Percentiles rank a stretch among this genome's conserved stretches.
These are phyloP conservation scores for Tor tambroides DNA, from an alignment of 2,113 vertebrate species.

Conservation along the genomic window DNA sequence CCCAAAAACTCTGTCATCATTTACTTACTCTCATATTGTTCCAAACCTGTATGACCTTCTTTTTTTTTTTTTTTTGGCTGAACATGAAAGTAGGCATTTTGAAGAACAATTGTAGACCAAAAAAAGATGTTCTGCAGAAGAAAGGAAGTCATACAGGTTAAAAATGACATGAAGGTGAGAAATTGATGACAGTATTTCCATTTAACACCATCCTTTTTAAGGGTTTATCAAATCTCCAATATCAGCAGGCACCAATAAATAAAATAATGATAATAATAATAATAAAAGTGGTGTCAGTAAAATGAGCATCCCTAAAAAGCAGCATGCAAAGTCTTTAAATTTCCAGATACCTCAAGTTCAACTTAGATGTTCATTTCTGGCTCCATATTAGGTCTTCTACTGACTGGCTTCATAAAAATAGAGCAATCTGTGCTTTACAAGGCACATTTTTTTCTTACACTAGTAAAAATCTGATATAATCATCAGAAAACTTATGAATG, in stretches of 20 bases:
- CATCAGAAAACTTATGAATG: neutral
- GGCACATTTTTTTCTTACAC: neutral
- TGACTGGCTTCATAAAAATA: conserved; percentile 1
- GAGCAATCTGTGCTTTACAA: conserved; percentile 8
- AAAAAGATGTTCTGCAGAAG: too few relatives aligned
- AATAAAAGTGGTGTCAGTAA: neutral
- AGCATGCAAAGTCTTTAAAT: neutral
- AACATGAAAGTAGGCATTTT: neutral
- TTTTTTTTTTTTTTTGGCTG: too few relatives aligned
- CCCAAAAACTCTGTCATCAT: too few relatives aligned
- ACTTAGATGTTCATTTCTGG: conserved; percentile 19
- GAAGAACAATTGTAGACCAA: neutral
- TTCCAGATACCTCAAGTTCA: neutral
- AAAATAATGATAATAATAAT: too few relatives aligned
- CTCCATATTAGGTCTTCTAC: neutral
- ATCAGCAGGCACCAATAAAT: too few relatives aligned
- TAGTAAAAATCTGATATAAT: conserved; percentile 8
- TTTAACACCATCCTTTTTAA: too few relatives aligned
- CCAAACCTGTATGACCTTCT: neutral
- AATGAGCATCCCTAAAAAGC: neutral
- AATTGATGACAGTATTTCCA: too few relatives aligned
- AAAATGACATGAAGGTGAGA: too few relatives aligned
- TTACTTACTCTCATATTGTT: too few relatives aligned
- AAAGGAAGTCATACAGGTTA: too few relatives aligned
- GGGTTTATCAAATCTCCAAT: too few relatives aligned